Conservation (phyloP, 2,888 invertebrate genomes). For the Psylliodes chrysocephalus region DNA sequence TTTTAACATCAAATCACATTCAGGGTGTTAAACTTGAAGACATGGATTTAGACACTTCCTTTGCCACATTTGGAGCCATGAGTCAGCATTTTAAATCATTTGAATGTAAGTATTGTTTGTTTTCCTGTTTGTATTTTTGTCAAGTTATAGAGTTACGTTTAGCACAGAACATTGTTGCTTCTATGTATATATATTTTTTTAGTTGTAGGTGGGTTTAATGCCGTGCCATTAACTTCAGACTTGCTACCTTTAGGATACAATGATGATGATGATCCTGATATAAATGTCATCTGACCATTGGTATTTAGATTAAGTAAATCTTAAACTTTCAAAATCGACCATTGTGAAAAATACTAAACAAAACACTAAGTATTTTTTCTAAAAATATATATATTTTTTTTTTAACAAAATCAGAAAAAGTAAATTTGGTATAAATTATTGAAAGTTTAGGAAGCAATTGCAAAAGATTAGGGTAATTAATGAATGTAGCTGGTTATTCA, state of each 20-base stretch:
- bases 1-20: slow-evolving; percentile 46
- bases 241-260: slow-evolving; percentile 50
- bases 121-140: neutral
- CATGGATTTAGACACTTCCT: slow-evolving; percentile 52
- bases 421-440: neutral
- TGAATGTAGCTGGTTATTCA: neutral
- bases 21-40: slow-evolving; percentile 54
- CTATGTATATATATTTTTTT: slow-evolving; percentile 33
- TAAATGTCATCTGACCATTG: slow-evolving; percentile 57
- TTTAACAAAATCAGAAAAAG: neutral
- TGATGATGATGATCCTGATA: slow-evolving; percentile 55
- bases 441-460: neutral
- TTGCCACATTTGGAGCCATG: slow-evolving; percentile 46
- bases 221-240: slow-evolving; percentile 49
- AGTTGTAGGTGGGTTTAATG: slow-evolving; percentile 50
- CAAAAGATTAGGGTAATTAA: neutral
- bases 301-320: slow-evolving; percentile 28
- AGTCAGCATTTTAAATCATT: slow-evolving; percentile 49
- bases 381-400: neutral
- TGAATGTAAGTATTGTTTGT: slow-evolving; percentile 46
- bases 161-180: too few relatives aligned
- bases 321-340: slow-evolving; percentile 3
- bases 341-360: neutral
- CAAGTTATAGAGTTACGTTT: too few relatives aligned
- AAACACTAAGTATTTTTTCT: neutral